Conservation (phyloP, 64 coral and sea anemone species). For the Montipora capricornis region DNA sequence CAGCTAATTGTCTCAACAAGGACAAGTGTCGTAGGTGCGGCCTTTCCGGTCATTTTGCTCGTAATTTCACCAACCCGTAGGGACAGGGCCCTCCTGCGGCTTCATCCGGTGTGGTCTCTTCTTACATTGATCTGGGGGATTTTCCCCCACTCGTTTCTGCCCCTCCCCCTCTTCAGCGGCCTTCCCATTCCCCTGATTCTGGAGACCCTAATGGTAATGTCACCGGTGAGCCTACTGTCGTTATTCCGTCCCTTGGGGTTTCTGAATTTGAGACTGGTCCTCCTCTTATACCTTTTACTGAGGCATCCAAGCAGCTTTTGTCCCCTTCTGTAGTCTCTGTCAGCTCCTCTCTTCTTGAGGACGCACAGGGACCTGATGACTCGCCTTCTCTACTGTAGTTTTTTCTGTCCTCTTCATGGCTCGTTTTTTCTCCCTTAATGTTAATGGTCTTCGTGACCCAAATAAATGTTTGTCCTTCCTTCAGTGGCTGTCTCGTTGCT, state of each 20-base stretch:
- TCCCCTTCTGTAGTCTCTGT: neutral
- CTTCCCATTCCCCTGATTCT: no score
- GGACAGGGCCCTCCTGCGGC: neutral
- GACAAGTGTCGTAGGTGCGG: neutral
- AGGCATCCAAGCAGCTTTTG: neutral
- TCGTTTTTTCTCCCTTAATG: conserved; percentile 10
- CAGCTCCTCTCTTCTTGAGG: neutral
- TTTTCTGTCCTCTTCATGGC: neutral
- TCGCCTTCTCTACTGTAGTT: neutral
- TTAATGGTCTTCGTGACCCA: conserved; percentile 20
- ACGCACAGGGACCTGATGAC: no score
- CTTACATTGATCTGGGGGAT: no score
- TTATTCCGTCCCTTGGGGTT: neutral
- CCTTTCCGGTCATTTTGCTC: neutral
- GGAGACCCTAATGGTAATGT: no score
- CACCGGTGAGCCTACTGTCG: no score
- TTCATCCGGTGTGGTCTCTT: no score
- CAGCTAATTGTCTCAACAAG: neutral
- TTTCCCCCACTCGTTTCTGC: no score
- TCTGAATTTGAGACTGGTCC: neutral
- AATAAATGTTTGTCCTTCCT: neutral
- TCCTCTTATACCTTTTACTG: no score
- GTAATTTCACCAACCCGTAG: neutral
- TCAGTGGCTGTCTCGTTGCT: conserved; percentile 30
- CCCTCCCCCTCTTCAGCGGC: no score